Percentiles rank a stretch among this genome's conserved stretches.
phyloP scores from a whole-genome alignment of 2,797 vertebrate species.

The Cyclura pinguis region DNA sequence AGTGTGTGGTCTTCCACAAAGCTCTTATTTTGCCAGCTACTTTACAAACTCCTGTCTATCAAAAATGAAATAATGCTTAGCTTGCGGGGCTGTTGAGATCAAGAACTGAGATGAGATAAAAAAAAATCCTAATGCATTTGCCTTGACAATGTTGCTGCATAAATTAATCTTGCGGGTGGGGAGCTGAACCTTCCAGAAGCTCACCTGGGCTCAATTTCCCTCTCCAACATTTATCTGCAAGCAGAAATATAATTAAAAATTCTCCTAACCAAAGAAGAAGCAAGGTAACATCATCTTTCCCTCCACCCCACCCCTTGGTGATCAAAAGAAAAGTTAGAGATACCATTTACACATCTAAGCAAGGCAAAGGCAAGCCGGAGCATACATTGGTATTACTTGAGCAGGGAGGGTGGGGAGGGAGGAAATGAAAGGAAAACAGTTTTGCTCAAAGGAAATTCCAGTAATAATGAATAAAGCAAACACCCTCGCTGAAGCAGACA shows the following conservation, averaged over 20 bases:
- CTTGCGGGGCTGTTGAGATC: not conserved
- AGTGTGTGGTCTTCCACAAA: not conserved
- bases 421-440: slow-evolving; percentile 21
- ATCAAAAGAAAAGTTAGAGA: slow-evolving; percentile 45
- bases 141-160: not conserved
- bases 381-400: slow-evolving; percentile 15
- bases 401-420: slow-evolving; percentile 12
- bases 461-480: slow-evolving; percentile 36
- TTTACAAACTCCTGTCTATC: too few relatives aligned
- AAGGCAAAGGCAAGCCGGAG: slow-evolving; percentile 1
- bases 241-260: slow-evolving; percentile 48
- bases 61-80: slow-evolving; percentile 13
- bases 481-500: not conserved
- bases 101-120: not conserved
- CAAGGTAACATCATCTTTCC: slow-evolving; percentile 44
- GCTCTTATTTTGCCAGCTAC: not conserved
- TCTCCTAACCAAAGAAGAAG: slow-evolving; percentile 34
- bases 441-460: slow-evolving; percentile 48
- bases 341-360: slow-evolving; percentile 3
- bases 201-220: not conserved
- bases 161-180: not conserved
- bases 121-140: not conserved
- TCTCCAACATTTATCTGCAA: not conserved
- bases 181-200: slow-evolving; percentile 13
- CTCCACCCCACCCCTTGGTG: not conserved